phyloP scores from a whole-genome alignment of 1,140 invertebrate genomes.

The Nephila pilipes region DNA sequence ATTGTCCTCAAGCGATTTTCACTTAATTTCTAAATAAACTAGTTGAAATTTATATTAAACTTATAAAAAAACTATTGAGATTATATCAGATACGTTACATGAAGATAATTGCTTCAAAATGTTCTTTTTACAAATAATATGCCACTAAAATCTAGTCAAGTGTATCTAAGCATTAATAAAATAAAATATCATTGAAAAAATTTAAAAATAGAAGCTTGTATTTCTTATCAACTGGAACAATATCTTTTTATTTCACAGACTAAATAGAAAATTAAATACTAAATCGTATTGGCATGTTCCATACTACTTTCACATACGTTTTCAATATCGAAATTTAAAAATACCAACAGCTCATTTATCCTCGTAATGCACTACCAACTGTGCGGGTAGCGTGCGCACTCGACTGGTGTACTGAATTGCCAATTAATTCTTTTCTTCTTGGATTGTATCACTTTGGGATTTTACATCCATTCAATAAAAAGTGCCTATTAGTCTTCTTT shows the following conservation, averaged over 20 bases:
- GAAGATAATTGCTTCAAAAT: too few relatives aligned
- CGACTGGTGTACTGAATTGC: not conserved
- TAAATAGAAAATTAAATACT: not conserved
- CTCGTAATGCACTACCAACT: not conserved
- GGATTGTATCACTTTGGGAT: not conserved
- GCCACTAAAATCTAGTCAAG: too few relatives aligned
- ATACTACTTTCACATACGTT: not conserved
- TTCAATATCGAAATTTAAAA: constrained; percentile 24
- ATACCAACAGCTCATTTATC: not conserved
- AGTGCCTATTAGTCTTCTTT: not conserved
- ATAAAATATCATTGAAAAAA: not conserved
- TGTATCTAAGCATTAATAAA: not conserved
- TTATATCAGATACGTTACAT: too few relatives aligned
- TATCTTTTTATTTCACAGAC: not conserved
- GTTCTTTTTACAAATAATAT: too few relatives aligned
- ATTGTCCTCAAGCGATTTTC: too few relatives aligned
- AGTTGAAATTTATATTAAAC: too few relatives aligned
- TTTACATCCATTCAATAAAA: constrained; percentile 2
- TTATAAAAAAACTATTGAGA: too few relatives aligned
- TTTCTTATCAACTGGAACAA: not conserved
- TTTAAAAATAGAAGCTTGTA: too few relatives aligned
- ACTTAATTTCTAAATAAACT: too few relatives aligned
- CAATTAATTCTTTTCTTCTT: constrained; percentile 1
- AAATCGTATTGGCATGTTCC: not conserved
- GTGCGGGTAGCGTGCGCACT: not conserved